phyloP scores from a whole-genome alignment of 23 tunicate species.

The Ascidia mentula region DNA sequence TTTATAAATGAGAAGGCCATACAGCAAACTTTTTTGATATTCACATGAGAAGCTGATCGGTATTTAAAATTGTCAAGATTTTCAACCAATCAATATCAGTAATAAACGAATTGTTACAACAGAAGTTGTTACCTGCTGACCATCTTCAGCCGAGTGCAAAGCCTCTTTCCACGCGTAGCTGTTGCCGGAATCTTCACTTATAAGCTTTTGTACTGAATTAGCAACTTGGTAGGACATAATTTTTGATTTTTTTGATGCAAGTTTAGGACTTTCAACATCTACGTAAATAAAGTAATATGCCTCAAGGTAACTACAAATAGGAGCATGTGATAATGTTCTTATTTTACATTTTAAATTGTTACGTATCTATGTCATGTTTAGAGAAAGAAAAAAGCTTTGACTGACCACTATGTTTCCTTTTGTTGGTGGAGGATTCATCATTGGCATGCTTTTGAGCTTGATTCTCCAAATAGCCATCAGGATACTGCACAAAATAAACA shows the following conservation, averaged over 20 bases:
- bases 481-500: constrained; percentile 43
- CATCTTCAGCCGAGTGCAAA: constrained; percentile 45
- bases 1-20: too few relatives aligned
- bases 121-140: constrained; percentile 30
- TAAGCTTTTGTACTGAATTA: constrained; percentile 32
- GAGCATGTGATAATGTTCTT: too few relatives aligned
- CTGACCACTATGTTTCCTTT: constrained; percentile 11
- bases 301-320: too few relatives aligned
- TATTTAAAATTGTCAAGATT: too few relatives aligned
- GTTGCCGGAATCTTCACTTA: constrained; percentile 42
- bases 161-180: constrained; percentile 67
- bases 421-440: constrained; percentile 15
- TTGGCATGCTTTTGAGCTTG: constrained; percentile 43
- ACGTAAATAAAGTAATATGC: background rate
- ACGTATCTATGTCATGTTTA: too few relatives aligned
- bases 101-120: background rate
- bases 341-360: too few relatives aligned
- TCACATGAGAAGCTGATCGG: too few relatives aligned
- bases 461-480: constrained; percentile 82
- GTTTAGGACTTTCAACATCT: background rate
- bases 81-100: background rate
- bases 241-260: constrained; percentile 48
- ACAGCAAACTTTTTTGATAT: too few relatives aligned
- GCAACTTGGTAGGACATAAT: constrained; percentile 29
- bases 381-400: too few relatives aligned